Conservation (phyloP, 2,888 invertebrate genomes). For the Chloroclystis v-ata region DNA sequence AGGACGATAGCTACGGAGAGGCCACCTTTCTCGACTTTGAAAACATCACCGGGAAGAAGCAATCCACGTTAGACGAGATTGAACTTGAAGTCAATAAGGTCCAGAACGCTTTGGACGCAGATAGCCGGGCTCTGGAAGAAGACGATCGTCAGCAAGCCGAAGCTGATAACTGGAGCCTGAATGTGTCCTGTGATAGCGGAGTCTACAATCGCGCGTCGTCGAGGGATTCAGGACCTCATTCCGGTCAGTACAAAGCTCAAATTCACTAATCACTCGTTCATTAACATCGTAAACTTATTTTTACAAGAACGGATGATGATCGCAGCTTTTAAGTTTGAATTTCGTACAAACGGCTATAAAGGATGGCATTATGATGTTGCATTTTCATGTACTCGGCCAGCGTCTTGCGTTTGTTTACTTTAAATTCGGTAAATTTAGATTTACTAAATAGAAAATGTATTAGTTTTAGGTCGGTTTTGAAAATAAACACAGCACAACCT, state of each 20-base stretch:
- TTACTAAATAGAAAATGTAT: constrained; percentile 54
- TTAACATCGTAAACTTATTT: constrained; percentile 58
- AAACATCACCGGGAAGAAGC: constrained; percentile 56
- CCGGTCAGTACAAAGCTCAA: constrained; percentile 53
- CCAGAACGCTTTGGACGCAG: constrained; percentile 69
- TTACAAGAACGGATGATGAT: constrained; percentile 46
- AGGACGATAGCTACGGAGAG: constrained; percentile 68
- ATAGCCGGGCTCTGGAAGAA: constrained; percentile 69
- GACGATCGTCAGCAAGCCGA: constrained; percentile 68
- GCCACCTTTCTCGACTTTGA: constrained; percentile 70
- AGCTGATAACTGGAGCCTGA: constrained; percentile 72
- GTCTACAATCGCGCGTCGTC: constrained; percentile 79
- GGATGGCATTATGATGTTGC: constrained; percentile 52
- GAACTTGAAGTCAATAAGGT: constrained; percentile 74
- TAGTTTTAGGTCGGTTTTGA: constrained; percentile 72
- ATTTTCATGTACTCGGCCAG: constrained; percentile 43
- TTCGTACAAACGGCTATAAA: constrained; percentile 57
- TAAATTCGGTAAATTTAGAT: constrained; percentile 70
- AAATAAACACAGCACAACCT: constrained; percentile 72
- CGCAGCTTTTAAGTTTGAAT: constrained; percentile 40
- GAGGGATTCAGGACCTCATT: constrained; percentile 74
- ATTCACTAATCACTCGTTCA: constrained; percentile 36
- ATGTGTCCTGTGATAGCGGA: constrained; percentile 78
- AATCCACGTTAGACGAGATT: constrained; percentile 69
- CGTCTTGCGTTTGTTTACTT: constrained; percentile 72